Evolutionary conservation across 92 coral and sea anemone genomes (phyloP).

Genomic region (Palythoa caribaeorum): DNA sequence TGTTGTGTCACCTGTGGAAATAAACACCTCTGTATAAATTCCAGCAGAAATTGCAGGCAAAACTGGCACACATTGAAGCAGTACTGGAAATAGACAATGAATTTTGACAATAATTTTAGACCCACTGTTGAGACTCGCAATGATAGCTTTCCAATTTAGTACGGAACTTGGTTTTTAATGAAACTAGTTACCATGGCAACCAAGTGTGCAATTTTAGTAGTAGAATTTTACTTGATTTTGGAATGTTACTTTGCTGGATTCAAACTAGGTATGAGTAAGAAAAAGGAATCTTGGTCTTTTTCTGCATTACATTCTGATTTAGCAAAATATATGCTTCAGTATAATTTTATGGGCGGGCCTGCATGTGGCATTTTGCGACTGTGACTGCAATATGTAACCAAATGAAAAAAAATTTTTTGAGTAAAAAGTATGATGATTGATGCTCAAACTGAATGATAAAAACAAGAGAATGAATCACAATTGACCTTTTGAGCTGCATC

Average conservation of each 20-base stretch:
- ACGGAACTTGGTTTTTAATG: neutral
- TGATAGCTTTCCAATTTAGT: neutral
- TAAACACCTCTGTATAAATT: neutral
- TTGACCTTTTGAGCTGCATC: constrained; percentile 6
- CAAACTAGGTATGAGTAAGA: neutral
- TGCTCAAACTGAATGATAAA: constrained; percentile 7
- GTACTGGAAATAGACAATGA: constrained; percentile 6
- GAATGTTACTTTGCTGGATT: constrained; percentile 17
- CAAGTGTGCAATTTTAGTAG: neutral
- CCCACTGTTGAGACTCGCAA: neutral
- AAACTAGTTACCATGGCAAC: constrained; percentile 15
- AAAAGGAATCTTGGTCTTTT: constrained; percentile 1
- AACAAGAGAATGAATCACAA: neutral
- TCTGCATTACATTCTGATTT: constrained; percentile 11
- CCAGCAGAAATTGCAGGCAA: constrained; percentile 1
- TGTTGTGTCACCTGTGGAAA: constrained; percentile 22
- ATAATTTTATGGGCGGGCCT: neutral
- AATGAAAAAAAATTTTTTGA: constrained; percentile 18
- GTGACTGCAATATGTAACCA: neutral
- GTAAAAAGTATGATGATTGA: constrained; percentile 7
- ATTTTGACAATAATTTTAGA: neutral
- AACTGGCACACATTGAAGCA: neutral
- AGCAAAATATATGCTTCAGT: constrained; percentile 5
- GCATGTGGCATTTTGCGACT: constrained; percentile 2
- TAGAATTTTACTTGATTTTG: constrained; percentile 1